Percentiles rank a stretch among this genome's conserved stretches.
Conservation (phyloP, 2,113 vertebrate genomes). For the Archilochus colubris region DNA sequence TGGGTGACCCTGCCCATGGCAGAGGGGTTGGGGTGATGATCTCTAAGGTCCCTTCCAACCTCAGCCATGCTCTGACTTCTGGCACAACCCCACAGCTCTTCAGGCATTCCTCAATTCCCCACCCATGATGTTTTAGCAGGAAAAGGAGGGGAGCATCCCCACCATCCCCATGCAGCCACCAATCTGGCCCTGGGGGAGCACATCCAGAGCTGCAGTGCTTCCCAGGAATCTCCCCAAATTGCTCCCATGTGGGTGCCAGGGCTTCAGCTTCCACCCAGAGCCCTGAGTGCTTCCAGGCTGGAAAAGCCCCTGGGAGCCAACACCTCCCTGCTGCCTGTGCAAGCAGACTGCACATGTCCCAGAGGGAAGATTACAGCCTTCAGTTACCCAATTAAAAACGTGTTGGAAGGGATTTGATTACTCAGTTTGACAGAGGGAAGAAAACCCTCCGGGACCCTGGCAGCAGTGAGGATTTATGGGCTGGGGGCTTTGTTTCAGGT, state of each 20-base stretch:
- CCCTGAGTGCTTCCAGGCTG: conserved; percentile 11
- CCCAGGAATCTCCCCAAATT: neutral
- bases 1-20: too few species aligned
- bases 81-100: neutral
- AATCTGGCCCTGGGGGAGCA: neutral
- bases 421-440: neutral
- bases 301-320: neutral
- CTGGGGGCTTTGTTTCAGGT: neutral
- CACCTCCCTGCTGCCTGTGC: neutral
- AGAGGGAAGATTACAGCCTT: neutral
- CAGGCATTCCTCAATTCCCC: accelerated
- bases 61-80: neutral
- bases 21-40: too few species aligned
- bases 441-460: neutral
- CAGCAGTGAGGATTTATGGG: neutral
- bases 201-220: neutral
- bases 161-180: neutral
- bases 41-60: too few species aligned
- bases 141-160: neutral
- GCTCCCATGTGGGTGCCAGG: neutral
- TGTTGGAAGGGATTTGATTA: neutral
- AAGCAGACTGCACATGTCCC: neutral
- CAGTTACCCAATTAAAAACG: neutral
- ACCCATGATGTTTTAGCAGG: neutral
- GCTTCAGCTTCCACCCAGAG: neutral